These are phyloP conservation scores for Etia nguti DNA, from an alignment of 2,113 vertebrate genomes.

Conservation along the genomic window DNA sequence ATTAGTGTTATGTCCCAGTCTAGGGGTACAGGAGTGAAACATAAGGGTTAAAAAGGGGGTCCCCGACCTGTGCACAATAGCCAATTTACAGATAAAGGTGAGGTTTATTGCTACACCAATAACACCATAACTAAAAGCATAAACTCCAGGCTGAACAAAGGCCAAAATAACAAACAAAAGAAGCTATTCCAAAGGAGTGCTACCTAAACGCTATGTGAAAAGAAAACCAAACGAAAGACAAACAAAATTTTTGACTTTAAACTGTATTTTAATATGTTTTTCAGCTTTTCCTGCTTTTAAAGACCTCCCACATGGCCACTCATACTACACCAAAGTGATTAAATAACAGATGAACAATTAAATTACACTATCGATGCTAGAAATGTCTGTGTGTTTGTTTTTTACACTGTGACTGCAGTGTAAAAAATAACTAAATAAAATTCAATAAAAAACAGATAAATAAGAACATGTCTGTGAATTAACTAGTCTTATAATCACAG, in stretches of 20 bases:
- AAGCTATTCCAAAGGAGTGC: background rate
- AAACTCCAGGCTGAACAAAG: too few relatives aligned
- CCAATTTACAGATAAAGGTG: too few relatives aligned
- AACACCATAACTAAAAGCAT: too few relatives aligned
- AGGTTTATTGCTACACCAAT: too few relatives aligned
- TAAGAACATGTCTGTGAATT: background rate
- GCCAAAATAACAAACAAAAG: background rate
- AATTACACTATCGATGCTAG: background rate
- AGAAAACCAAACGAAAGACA: background rate
- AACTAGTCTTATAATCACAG: background rate
- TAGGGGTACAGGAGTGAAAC: too few relatives aligned
- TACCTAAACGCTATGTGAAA: fast-evolving
- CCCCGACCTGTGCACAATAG: too few relatives aligned
- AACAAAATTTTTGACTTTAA: background rate
- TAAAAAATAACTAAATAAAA: background rate
- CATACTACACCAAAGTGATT: fast-evolving
- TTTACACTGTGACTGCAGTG: background rate
- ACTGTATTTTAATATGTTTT: background rate
- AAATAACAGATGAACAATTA: background rate
- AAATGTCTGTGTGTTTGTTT: background rate
- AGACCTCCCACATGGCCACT: background rate
- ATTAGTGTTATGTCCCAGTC: too few relatives aligned
- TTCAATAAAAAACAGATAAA: background rate
- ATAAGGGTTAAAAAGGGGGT: too few relatives aligned
- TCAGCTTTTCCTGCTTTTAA: background rate